phyloP scores from a whole-genome alignment of 2,888 invertebrate genomes.

The Uropetala carovei region DNA sequence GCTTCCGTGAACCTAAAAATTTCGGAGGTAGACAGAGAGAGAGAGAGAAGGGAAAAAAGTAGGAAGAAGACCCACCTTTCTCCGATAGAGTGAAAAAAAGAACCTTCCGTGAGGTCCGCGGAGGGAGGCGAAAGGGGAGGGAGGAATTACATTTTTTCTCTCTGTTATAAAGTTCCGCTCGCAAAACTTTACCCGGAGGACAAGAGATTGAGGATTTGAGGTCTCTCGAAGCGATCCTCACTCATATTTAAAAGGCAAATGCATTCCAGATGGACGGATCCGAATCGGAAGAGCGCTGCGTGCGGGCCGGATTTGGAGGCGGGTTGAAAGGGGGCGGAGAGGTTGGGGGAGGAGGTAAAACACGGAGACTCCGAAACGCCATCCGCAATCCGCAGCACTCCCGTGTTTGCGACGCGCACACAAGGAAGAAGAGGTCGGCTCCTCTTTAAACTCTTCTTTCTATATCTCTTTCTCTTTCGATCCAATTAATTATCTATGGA shows the following conservation, averaged over 20 bases:
- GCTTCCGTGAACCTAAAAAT: constrained; percentile 21
- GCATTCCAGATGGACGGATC: constrained; percentile 51
- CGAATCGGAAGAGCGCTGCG: neutral
- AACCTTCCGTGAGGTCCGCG: neutral
- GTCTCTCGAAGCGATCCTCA: neutral
- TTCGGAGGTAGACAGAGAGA: neutral
- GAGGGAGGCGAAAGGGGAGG: neutral
- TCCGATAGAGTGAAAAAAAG: neutral
- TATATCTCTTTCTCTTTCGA: neutral
- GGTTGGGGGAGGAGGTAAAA: neutral
- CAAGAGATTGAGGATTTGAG: constrained; percentile 38
- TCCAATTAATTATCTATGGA: constrained; percentile 52
- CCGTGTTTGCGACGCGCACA: neutral
- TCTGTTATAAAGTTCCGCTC: constrained; percentile 9
- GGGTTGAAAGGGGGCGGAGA: neutral
- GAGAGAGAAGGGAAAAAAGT: neutral
- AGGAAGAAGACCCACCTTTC: neutral
- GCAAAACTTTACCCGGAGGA: neutral
- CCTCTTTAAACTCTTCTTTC: neutral
- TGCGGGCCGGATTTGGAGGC: too few relatives aligned
- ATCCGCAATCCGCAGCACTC: neutral
- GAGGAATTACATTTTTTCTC: neutral
- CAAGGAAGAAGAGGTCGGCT: neutral
- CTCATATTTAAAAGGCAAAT: constrained; percentile 59
- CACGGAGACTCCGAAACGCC: neutral